phyloP scores from a whole-genome alignment of 2,888 invertebrate species.

The Desoria tigrina region DNA sequence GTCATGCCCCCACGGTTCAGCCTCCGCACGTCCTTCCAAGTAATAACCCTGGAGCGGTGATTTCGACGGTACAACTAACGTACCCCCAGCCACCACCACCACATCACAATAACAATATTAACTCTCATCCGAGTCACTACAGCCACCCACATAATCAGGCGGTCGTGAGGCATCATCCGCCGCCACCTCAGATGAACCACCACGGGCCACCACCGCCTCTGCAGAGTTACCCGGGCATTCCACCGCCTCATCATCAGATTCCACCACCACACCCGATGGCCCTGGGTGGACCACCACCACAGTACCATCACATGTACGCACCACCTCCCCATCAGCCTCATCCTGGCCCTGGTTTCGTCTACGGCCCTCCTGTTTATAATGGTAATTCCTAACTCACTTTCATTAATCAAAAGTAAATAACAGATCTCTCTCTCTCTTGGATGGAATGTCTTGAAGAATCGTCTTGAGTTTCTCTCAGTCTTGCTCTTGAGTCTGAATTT shows the following conservation, averaged over 20 bases:
- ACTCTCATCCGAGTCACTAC: constrained; percentile 19
- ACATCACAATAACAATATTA: constrained; percentile 25
- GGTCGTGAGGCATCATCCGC: constrained; percentile 11
- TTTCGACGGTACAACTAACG: neutral
- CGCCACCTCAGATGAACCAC: constrained; percentile 6
- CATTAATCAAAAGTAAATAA: no score
- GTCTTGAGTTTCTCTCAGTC: no score
- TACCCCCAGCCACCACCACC: neutral
- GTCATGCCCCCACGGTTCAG: neutral
- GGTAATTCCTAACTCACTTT: constrained; percentile 40
- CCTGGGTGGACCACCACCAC: constrained; percentile 22
- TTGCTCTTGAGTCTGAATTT: no score
- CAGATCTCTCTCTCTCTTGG: no score
- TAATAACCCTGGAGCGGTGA: constrained; percentile 1
- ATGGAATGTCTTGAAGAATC: no score
- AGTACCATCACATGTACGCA: constrained; percentile 28
- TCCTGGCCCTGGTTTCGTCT: constrained; percentile 59
- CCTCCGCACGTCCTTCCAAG: neutral
- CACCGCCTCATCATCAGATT: constrained; percentile 25
- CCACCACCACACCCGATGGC: constrained; percentile 26
- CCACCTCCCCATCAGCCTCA: constrained; percentile 57
- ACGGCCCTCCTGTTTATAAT: constrained; percentile 61
- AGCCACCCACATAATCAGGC: constrained; percentile 17
- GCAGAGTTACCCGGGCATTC: constrained; percentile 19
- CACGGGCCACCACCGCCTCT: constrained; percentile 16